Conservation (phyloP, 2,888 invertebrate genomes). For the Drosophila neoperkinsi region DNA sequence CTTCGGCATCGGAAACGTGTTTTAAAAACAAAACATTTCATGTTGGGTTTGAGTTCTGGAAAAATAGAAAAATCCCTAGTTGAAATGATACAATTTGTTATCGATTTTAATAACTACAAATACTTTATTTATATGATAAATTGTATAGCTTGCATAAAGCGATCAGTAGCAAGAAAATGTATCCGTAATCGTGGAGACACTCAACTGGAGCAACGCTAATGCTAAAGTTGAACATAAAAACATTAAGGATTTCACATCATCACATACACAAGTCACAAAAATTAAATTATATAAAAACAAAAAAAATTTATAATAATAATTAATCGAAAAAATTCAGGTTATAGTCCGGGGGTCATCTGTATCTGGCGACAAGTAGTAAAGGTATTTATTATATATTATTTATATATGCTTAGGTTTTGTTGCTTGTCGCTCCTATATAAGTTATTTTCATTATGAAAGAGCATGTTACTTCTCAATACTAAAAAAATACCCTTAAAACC, state of each 20-base stretch:
- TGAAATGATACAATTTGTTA: background rate
- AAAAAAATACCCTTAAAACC: constrained; percentile 72
- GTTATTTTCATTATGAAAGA: constrained; percentile 57
- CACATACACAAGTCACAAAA: constrained; percentile 9
- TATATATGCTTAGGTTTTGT: constrained; percentile 7
- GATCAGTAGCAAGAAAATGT: constrained; percentile 46
- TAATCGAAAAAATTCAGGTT: constrained; percentile 11
- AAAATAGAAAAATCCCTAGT: background rate
- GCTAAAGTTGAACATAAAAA: constrained; percentile 45
- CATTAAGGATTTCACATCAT: constrained; percentile 14
- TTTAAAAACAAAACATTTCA: background rate
- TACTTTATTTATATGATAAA: constrained; percentile 74
- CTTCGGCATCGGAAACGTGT: background rate
- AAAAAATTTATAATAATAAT: constrained; percentile 4
- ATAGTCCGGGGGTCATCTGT: constrained; percentile 5
- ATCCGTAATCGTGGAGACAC: constrained; percentile 38
- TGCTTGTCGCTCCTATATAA: constrained; percentile 5
- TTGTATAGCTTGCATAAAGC: constrained; percentile 59
- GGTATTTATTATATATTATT: constrained; percentile 4
- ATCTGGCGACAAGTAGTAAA: constrained; percentile 8
- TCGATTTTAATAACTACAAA: constrained; percentile 68
- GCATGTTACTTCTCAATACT: constrained; percentile 50
- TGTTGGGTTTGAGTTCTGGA: background rate
- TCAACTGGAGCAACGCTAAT: constrained; percentile 42
- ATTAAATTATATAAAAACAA: constrained; percentile 14